Conservation (phyloP, 1,140 invertebrate genomes). For the Hypsibius dujardini region DNA sequence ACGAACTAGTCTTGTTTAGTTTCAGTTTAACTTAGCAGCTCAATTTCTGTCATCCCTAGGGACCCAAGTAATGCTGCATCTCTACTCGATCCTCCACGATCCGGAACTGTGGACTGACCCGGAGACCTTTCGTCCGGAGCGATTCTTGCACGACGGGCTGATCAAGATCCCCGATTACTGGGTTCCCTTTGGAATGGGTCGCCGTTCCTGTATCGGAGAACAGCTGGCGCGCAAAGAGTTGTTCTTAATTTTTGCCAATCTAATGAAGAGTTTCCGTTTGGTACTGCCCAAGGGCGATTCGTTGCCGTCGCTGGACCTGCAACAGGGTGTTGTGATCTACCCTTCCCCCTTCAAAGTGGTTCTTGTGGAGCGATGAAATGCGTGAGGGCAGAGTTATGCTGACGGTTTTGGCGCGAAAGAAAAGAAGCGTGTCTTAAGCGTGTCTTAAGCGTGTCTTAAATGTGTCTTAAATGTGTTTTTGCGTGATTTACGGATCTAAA, state of each 20-base stretch:
- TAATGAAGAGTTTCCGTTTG: slow-evolving; percentile 24
- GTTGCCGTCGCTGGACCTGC: not conserved
- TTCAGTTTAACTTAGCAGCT: no score
- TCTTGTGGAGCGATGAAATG: no score
- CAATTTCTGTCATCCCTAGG: no score
- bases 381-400: no score
- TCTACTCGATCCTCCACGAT: slow-evolving; percentile 29
- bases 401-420: no score
- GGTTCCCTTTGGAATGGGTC: slow-evolving; percentile 17
- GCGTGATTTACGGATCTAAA: no score
- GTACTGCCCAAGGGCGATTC: slow-evolving; percentile 17
- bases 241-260: slow-evolving; percentile 23
- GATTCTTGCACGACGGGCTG: slow-evolving; percentile 26
- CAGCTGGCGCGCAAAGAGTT: slow-evolving; percentile 23
- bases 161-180: not conserved
- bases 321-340: not conserved
- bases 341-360: not conserved
- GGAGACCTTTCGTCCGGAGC: slow-evolving; percentile 27
- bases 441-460: no score
- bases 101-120: slow-evolving; percentile 26
- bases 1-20: no score
- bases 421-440: no score
- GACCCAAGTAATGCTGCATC: slow-evolving; percentile 27
- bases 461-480: no score
- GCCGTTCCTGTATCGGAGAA: slow-evolving; percentile 24